Base-by-base conservation (phyloP, 2,888 invertebrate genomes). In the Smittia sp. region DNA sequence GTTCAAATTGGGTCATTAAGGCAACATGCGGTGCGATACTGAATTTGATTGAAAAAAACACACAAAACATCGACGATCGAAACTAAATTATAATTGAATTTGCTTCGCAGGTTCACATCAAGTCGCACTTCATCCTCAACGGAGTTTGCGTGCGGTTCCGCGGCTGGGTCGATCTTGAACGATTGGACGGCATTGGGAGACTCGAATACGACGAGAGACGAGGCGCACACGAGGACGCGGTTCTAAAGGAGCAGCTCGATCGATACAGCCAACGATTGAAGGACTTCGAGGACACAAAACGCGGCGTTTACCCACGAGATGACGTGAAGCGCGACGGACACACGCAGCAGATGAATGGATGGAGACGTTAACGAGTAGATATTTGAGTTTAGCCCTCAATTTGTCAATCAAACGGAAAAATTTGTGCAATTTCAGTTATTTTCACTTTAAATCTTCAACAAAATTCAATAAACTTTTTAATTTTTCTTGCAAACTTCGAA, bases 71-170 rank as follows among this genome's bases (percentile, higher is more conserved):
- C 22, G 18, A 20, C 22, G 58, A 58, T 58, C 15, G 20, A 22
- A 58, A 58, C 6, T 58, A 58, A 27, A 22, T 1, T 4, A 4
- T 63, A 27, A 63, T 6, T 9, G 6, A 63, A 58, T 7, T 46
- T 81, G 83, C 81, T 80, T 86, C 85, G 11, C 87, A 96, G 96
- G 96, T 96, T 58, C 96, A 97, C 83, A 88, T 98, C 77, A 90
- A 94, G 79, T 93, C 96, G 13, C 89, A 91, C 78, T 93, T 98
- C 80, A 97, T 98, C 78, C 94, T 98, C 94, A 97, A 98, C 83
- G 98, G 98, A 68, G 98, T 98, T n/a, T 98, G 97, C 84, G 96
- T 98, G 11, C 86, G 94, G 80, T 98, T 96, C 92, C 88, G 93
- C 15, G 98, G 97, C 1, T 96, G 94, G 93, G 84, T 98, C 76